Conservation (phyloP, 2,888 invertebrate species). For the Apotomis turbidana region DNA sequence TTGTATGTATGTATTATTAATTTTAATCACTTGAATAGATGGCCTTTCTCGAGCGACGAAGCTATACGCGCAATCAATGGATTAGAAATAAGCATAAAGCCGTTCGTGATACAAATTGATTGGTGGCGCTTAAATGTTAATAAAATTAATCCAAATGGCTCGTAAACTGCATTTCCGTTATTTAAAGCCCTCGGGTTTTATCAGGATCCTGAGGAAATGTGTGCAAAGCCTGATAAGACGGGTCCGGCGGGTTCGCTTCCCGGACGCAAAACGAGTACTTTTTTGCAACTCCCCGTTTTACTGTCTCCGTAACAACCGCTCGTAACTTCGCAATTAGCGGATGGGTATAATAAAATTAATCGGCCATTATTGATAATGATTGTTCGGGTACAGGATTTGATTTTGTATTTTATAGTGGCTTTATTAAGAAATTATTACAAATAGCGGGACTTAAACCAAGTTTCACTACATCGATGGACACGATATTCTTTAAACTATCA, state of each 20-base stretch:
- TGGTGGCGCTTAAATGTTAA: background rate
- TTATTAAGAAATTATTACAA: background rate
- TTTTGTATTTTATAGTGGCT: background rate
- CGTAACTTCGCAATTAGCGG: conserved; percentile 4
- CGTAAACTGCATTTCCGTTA: conserved; percentile 35
- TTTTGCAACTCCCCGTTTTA: conserved; percentile 53
- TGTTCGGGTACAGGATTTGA: background rate
- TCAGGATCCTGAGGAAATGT: background rate
- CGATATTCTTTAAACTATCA: too few relatives aligned
- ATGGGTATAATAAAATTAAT: background rate
- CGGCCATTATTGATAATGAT: conserved; percentile 5
- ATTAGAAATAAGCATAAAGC: conserved; percentile 12
- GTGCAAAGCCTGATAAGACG: conserved; percentile 51
- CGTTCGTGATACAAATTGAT: background rate
- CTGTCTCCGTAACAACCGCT: conserved; percentile 25
- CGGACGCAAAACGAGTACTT: conserved; percentile 61
- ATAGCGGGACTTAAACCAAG: background rate
- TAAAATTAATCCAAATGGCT: background rate
- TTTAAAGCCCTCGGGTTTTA: background rate
- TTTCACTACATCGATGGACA: too few relatives aligned
- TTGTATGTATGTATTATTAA: conserved; percentile 23
- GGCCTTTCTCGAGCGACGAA: conserved; percentile 18
- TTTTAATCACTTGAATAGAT: conserved; percentile 25
- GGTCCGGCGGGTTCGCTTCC: conserved; percentile 67
- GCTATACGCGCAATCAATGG: conserved; percentile 14